Conservation (phyloP, 2,797 vertebrate genomes). For the Argyrosomus regius region DNA sequence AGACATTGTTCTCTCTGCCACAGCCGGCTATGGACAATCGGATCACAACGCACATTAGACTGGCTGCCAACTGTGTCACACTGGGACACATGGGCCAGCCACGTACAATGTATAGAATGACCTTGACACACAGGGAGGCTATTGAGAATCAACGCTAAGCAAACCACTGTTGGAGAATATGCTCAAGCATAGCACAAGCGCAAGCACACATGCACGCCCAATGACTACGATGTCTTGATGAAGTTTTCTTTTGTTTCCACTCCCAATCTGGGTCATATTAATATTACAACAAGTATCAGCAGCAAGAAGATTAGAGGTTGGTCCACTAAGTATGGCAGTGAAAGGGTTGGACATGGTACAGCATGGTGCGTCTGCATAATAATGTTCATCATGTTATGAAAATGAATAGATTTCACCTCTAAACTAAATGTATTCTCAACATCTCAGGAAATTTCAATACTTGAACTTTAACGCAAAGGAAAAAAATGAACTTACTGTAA, state of each 20-base stretch:
- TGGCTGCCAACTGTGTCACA: slow-evolving; percentile 42
- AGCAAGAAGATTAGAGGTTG: not conserved
- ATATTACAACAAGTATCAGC: slow-evolving; percentile 12
- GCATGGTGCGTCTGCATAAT: not conserved
- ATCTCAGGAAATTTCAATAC: not conserved
- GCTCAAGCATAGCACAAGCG: not conserved
- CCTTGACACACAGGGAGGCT: not conserved
- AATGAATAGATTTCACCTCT: not conserved
- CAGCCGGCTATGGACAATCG: slow-evolving; percentile 38
- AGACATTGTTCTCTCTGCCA: slow-evolving; percentile 59
- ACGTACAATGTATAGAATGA: slow-evolving; percentile 14
- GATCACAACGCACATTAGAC: slow-evolving; percentile 53
- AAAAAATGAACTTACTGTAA: not conserved
- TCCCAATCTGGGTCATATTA: not conserved
- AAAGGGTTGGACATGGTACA: not conserved
- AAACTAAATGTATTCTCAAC: not conserved
- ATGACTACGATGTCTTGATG: not conserved
- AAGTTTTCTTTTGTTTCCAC: not conserved
- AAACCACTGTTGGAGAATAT: not conserved
- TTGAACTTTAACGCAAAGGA: not conserved
- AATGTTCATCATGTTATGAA: not conserved
- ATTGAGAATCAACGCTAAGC: not conserved
- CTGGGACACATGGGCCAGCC: slow-evolving; percentile 10
- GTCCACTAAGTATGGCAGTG: not conserved
- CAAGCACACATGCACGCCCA: not conserved